Evolutionary conservation across 2,888 invertebrate genomes (phyloP).

Genomic region (Myathropa florea): DNA sequence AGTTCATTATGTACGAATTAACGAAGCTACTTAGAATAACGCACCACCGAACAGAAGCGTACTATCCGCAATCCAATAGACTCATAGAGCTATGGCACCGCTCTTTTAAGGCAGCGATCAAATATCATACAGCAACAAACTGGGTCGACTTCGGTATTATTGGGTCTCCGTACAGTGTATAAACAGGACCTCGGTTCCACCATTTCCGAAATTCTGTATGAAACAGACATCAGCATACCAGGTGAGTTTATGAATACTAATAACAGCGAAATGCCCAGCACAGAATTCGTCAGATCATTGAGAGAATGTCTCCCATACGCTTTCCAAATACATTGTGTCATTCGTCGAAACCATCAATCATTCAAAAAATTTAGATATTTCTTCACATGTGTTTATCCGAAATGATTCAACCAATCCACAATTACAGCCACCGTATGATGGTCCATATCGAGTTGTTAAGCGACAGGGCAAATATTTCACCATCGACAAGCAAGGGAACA

Average conservation of each 20-base stretch:
- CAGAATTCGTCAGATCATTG: background rate
- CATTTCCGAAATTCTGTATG: no score
- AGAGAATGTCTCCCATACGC: background rate
- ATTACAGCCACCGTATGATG: no score
- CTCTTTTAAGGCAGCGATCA: background rate
- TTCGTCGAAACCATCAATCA: background rate
- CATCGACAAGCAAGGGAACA: background rate
- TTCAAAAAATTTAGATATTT: background rate
- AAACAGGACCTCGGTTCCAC: no score
- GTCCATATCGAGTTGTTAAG: background rate
- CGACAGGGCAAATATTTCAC: background rate
- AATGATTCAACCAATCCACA: background rate
- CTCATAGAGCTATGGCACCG: background rate
- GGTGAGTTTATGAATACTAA: no score
- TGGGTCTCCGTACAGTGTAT: no score
- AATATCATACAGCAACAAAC: background rate
- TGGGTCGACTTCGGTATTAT: no score
- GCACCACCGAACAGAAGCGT: background rate
- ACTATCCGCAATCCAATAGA: background rate
- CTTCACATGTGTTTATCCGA: background rate
- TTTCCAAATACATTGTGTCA: background rate
- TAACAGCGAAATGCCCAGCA: background rate
- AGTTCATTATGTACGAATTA: no score
- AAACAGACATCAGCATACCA: no score
- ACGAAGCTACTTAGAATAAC: background rate